Conservation (phyloP, 2,888 invertebrate genomes). For the Nemotelus nigrinus region DNA sequence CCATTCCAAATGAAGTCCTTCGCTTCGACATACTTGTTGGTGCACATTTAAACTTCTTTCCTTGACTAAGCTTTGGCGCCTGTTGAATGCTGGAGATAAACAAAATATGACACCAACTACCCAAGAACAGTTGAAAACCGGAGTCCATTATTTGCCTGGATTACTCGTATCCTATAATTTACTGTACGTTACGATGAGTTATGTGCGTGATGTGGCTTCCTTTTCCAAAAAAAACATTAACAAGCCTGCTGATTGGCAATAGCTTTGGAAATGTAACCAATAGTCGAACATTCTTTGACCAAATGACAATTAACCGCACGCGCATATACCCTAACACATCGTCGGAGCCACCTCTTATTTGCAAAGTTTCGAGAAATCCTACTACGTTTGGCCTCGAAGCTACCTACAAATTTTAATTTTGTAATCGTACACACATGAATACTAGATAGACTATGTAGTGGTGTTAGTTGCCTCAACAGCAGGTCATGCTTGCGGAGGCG, state of each 20-base stretch:
- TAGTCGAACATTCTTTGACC: neutral
- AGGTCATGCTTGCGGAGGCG: slow-evolving; percentile 3
- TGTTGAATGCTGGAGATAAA: neutral
- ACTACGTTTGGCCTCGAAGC: too few species aligned
- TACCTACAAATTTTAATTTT: too few species aligned
- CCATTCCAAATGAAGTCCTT: too few species aligned
- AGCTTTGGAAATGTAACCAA: neutral
- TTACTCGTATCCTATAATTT: slow-evolving; percentile 28
- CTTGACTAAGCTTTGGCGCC: neutral
- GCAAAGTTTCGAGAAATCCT: too few species aligned
- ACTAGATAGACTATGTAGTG: neutral
- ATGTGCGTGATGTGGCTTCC: neutral
- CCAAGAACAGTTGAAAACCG: neutral
- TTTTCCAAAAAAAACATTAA: neutral
- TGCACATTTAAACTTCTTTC: too few species aligned
- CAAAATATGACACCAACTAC: neutral
- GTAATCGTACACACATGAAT: too few species aligned
- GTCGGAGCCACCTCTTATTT: too few species aligned
- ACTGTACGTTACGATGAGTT: slow-evolving; percentile 11
- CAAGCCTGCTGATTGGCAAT: neutral
- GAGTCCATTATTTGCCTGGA: neutral
- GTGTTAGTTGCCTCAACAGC: neutral
- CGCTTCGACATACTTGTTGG: too few species aligned
- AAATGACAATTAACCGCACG: slow-evolving; percentile 28
- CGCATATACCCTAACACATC: neutral